Conservation (phyloP, 2,888 invertebrate species). For the Chalcis sispes region DNA sequence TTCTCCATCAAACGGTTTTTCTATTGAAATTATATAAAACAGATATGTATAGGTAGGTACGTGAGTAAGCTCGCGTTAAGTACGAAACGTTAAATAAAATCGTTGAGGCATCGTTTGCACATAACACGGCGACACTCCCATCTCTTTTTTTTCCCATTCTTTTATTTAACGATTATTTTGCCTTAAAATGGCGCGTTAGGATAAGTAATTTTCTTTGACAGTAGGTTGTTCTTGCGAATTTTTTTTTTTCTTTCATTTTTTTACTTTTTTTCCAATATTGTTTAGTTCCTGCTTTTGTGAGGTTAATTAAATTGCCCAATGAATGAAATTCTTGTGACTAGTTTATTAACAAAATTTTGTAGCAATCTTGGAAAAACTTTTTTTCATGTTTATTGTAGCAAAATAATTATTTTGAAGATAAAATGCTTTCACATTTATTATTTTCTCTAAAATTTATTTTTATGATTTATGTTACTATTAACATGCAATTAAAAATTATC, state of each 20-base stretch:
- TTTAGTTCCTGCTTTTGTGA: neutral
- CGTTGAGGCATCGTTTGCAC: conserved; percentile 19
- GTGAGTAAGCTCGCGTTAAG: conserved; percentile 11
- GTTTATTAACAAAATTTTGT: no score
- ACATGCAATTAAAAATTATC: no score
- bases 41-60: no score
- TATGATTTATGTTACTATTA: no score
- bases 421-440: no score
- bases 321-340: no score
- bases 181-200: neutral
- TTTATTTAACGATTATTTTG: neutral
- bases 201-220: neutral
- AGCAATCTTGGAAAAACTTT: no score
- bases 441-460: no score
- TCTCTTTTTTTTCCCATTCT: neutral
- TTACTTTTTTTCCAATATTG: no score
- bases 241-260: neutral
- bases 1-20: conserved; percentile 31
- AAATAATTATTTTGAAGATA: no score
- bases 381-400: no score
- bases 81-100: conserved; percentile 39
- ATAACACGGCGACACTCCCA: neutral
- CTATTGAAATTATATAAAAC: conserved; percentile 42
- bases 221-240: neutral
- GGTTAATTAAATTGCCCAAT: no score